Base-by-base conservation (phyloP, 1,140 invertebrate genomes). In the Belonocnema kinseyi region DNA sequence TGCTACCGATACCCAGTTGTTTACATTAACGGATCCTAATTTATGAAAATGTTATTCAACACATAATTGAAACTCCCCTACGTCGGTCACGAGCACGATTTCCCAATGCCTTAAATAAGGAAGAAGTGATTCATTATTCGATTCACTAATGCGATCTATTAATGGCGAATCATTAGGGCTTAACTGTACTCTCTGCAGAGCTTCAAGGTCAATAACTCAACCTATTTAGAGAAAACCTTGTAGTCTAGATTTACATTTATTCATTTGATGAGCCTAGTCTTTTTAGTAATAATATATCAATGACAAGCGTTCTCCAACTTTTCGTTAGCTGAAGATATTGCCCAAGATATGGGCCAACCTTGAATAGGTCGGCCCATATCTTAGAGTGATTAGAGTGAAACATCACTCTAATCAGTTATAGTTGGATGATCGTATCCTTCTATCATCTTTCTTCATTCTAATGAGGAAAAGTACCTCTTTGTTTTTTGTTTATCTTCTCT, bases 71-170 rank as follows among this genome's bases (percentile, higher is more conserved):
- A 53, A 53, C 13, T 14, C 52, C 53, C 53, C 17, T 19, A 54
- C 53, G 19, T 19, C 17, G 53, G 17, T 54, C 53, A 54, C 53
- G 53, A n/a, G 53, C 16, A 54, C n/a, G 17, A n/a, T 54, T 54
- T 19, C 16, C 7, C 16, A n/a, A 54, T 17, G 17, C 53, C 53
- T 10, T 54, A 11, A 56, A 17, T 6, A 16, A 19, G n/a, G 4
- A 11, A 4, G 54, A 21, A 11, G 56, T 21, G 19, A 58, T 58
- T 58, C 56, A 58, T 14, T 58, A 58, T 21, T 58, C 56, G 11
- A 58, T 58, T 58, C 56, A 13, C 56, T 58, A 58, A 58, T 58
- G 56, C 21, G 26, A 26, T 58, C 56, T 58, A 58, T 58, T 56
- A 58, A 58, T 58, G 56, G 56, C 19, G 19, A 17, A 26, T 58